Evolutionary conservation across 2,113 vertebrate species (phyloP).

Genomic region (Stictonetta naevosa): DNA sequence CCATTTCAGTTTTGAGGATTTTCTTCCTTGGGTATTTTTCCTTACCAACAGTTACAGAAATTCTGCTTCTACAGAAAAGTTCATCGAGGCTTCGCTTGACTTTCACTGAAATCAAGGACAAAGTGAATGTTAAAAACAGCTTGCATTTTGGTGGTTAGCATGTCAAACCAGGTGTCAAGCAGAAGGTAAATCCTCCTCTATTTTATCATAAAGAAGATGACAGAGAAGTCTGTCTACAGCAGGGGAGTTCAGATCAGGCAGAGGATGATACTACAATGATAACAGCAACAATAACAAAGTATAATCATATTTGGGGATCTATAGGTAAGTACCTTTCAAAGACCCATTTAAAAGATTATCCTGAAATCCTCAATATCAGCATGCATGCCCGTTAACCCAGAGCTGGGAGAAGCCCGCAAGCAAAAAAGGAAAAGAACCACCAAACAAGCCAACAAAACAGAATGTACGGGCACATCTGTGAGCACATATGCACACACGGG

Average conservation of each 20-base stretch:
- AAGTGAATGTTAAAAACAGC: background rate
- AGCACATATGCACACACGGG: background rate
- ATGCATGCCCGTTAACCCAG: background rate
- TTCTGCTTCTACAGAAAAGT: background rate
- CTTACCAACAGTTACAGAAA: background rate
- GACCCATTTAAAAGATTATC: conserved; percentile 4
- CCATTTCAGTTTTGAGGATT: background rate
- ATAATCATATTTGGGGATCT: background rate
- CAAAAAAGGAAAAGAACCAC: too few species aligned
- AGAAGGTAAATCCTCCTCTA: background rate
- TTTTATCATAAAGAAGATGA: background rate
- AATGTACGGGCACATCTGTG: background rate
- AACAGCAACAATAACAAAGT: conserved; percentile 12
- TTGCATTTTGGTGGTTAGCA: background rate
- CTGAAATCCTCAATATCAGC: conserved; percentile 12
- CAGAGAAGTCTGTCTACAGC: background rate
- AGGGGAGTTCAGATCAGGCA: background rate
- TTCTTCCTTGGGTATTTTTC: background rate
- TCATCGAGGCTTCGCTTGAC: background rate
- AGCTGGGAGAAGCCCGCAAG: background rate
- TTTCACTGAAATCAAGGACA: background rate
- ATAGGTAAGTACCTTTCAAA: conserved; percentile 11
- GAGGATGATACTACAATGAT: background rate
- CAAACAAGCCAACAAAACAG: rapidly evolving
- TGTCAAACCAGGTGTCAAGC: background rate